Percentiles rank a stretch among this genome's conserved stretches.
Conservation (phyloP, 2,113 vertebrate genomes). For the Peucedramus taeniatus region DNA sequence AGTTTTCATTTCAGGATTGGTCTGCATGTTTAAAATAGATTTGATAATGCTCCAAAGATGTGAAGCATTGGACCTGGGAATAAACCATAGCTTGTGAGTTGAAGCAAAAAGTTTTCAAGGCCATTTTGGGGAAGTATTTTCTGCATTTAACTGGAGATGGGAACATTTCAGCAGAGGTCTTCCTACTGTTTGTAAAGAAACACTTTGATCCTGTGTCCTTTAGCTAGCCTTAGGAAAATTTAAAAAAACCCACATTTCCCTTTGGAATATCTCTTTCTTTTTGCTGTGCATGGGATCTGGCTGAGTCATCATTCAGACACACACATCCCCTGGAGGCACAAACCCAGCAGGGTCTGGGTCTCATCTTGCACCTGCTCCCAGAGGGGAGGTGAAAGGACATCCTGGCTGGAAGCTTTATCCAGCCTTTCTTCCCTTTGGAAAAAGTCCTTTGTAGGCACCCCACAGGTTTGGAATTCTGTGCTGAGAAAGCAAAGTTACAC, state of each 20-base stretch:
- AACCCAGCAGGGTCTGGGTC: not conserved
- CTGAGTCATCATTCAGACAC: not conserved
- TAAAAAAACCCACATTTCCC: fast-evolving
- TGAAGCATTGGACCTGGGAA: not conserved
- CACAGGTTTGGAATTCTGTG: too few relatives aligned
- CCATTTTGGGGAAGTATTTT: not conserved
- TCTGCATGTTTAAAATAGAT: not conserved
- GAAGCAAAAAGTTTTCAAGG: not conserved
- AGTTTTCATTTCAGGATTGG: not conserved
- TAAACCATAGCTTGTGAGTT: not conserved
- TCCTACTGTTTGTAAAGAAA: not conserved
- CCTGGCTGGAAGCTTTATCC: not conserved
- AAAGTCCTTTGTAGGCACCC: not conserved
- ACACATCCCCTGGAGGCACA: not conserved
- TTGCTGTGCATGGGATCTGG: not conserved
- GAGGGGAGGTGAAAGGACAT: not conserved
- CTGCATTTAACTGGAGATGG: not conserved
- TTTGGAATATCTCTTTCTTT: not conserved
- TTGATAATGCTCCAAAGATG: not conserved
- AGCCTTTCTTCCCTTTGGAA: not conserved
- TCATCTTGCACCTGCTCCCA: not conserved
- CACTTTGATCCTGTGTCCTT: not conserved
- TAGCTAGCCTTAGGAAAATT: not conserved
- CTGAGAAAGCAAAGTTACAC: not conserved
- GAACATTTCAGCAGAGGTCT: not conserved